Evolutionary conservation across 1,140 invertebrate genomes (phyloP), one percentile per base, ranked within the genome.

Genomic region (Diprion similis): DNA sequence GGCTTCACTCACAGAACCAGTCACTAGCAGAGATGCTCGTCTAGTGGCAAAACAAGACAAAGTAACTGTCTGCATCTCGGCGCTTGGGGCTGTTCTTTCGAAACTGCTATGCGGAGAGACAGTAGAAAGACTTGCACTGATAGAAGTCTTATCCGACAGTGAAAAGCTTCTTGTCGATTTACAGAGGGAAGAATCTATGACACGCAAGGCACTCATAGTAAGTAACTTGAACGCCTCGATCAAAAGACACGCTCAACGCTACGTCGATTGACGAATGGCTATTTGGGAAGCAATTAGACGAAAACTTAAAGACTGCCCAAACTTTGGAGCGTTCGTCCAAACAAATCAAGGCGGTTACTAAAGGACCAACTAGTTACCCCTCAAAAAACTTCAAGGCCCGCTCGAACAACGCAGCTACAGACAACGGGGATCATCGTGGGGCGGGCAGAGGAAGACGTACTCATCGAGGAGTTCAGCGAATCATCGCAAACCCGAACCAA

Each of bases 311-410:
- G 68, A 72, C 71, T 18, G 75, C 75, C 13, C 46, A 76, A 72
- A 46, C 70, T 46, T 13, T 76, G 10, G 72, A 76, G 46, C 70
- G 70, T 11, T 65, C 75, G 68, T 72, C 70, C 13, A 68, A 74
- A 71, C 45, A 73, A 46, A 70, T 73, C 24, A 76, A 76, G 51
- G 70, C 72, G 59, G 13, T 46, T 13, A 68, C 10, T 8, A 67
- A 73, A 46, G 18, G 24, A 65, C 15, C 72, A 37, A 51, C 8
- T 10, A 66, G 46, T 70, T 46, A 15, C 8, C n/a, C 67, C 24
- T 51, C 75, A 76, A 76, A 76, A 73, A 74, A 74, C 75, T 69
- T 66, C 71, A 76, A 76, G 45, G 66, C 67, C 72, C 66, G 68
- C 59, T 70, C 70, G 69, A 64, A 46, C 74, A 72, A 66, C 37